Base-by-base conservation (phyloP, 2,888 invertebrate species). In the Leucozona laternaria region DNA sequence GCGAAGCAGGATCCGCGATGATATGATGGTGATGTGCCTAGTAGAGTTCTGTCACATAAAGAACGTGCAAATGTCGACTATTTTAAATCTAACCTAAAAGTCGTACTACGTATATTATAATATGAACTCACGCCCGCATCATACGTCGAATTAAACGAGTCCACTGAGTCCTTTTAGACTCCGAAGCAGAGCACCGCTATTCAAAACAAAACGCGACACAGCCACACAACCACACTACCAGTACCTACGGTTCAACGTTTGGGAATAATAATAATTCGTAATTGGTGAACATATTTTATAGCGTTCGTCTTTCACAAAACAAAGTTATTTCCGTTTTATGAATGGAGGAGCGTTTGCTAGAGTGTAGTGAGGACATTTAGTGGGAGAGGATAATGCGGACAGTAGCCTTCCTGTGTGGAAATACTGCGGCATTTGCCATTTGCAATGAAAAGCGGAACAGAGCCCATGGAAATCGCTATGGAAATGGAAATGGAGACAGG, bases 341-440 rank as follows among this genome's bases (percentile, higher is more conserved):
- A 82, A 86, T 86, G 85, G 37, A 57, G 20, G 6, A 43, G 22
- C 15, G 43, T n/a, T 28, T 43, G 72, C 60, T 66, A 34, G n/a
- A n/a, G n/a, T 57, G 20, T 17, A 64, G 48, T 68, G 81, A 71
- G 86, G 78, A 81, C 85, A 85, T 81, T 85, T 85, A 81, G 72
- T 85, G 78, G 86, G 78, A 86, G 78, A 86, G 86, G 82, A 86
- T 86, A 86, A 86, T 86, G 86, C 86, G 86, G 86, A 86, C 82
- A 77, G 81, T 81, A 64, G 53, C 70, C 75, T 82, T 86, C 82
- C 86, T 86, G 86, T 82, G 70, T 73, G 82, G 64, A 78, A 86
- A 86, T 75, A 86, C 86, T 86, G 86, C 86, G 78, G 82, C 82
- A 86, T 86, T 78, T 82, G 81, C 77, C 31, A 68, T 64, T 64